Conservation (phyloP, 1,140 invertebrate genomes). For the Heliothis virescens region DNA sequence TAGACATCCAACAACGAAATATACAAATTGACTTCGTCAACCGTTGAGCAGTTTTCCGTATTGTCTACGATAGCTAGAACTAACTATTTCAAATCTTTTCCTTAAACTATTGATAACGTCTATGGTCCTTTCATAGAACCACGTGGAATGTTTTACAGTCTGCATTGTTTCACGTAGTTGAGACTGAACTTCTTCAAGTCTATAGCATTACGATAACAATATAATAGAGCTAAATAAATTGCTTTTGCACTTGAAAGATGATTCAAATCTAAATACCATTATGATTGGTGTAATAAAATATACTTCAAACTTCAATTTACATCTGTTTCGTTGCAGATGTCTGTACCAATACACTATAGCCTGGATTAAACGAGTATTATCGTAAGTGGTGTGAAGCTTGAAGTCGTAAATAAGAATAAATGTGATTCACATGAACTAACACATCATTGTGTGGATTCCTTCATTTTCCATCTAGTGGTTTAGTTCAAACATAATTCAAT, state of each 20-base stretch:
- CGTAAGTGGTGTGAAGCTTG: constrained; percentile 38
- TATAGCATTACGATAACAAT: not conserved
- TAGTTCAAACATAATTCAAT: not conserved
- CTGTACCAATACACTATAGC: constrained; percentile 27
- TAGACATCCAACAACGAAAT: not conserved
- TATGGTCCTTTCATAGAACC: not conserved
- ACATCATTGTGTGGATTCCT: constrained; percentile 1
- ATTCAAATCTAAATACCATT: not conserved
- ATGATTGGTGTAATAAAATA: constrained; percentile 7
- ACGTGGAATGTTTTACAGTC: not conserved
- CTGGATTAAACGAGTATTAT: constrained; percentile 15
- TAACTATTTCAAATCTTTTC: constrained; percentile 22
- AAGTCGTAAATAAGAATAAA: constrained; percentile 26
- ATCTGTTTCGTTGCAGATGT: constrained; percentile 29
- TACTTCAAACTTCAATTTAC: constrained; percentile 1
- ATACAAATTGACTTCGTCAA: not conserved
- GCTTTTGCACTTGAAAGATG: constrained; percentile 15
- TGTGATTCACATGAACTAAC: constrained; percentile 6
- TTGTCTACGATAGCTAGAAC: not conserved
- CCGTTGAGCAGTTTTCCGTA: constrained; percentile 13
- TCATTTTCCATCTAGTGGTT: not conserved
- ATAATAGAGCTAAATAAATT: not conserved
- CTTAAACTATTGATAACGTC: constrained; percentile 10
- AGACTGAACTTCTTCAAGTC: constrained; percentile 16
- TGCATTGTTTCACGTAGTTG: not conserved